Base-by-base conservation (phyloP, 2,888 invertebrate species). In the Cerastis rubricosa region DNA sequence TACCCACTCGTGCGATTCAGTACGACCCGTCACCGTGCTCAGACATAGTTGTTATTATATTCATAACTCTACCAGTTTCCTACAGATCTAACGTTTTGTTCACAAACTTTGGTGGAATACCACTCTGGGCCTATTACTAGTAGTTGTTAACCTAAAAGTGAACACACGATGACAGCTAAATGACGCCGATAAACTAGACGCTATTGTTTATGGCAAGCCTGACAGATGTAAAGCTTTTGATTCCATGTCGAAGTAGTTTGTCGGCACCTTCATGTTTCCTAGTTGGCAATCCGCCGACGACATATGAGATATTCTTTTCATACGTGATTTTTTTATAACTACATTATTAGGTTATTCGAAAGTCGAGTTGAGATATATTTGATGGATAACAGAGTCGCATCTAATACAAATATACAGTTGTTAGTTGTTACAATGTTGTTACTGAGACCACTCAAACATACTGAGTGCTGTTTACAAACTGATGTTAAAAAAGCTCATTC, bases 291-390 rank as follows among this genome's bases (percentile, higher is more conserved):
- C 43, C 63, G 71, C 72, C 71, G 86, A 71, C 71, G 70, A 74
- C 74, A 66, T 71, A 57, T 57, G 72, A 78, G 25, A 75, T 69
- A 47, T 75, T 69, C 61, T 57, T 73, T 68, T 79, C 73, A 66
- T 76, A 72, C 70, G 68, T 66, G 22, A 47, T 81, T 67, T 47
- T 81, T 67, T 76, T 76, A 49, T 64, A 65, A 61, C 84, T 85
- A 84, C 71, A 79, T 72, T 78, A 81, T 84, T 83, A 82, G 59
- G 71, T 84, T 84, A 85, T 81, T 85, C 76, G 74, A 83, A 74
- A 78, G 67, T 71, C 35, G 45, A 17, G 29, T 71, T 75, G 76
- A 66, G 70, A 76, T 80, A 80, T 76, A 72, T 85, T 72, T 49
- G 43, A 64, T 74, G 76, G 72, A 71, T 71, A 65, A 85, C 76